These are phyloP conservation scores for Microcebus jonahi DNA, from an alignment of 2,113 vertebrate genomes.

Conservation along the genomic window DNA sequence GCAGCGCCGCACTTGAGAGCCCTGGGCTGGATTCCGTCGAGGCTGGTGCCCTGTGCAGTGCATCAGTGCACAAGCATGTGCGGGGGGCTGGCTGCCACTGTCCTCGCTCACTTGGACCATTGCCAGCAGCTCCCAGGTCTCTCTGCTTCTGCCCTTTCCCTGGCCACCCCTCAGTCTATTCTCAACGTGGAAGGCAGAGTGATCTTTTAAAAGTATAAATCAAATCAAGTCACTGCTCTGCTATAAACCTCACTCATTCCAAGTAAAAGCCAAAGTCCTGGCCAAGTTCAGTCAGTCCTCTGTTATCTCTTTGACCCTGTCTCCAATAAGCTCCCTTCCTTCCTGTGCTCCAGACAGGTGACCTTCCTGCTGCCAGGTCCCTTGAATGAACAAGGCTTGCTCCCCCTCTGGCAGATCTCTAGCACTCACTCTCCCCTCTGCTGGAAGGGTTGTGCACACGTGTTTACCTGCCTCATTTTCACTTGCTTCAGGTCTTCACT, in stretches of 20 bases:
- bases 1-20: neutral
- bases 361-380: neutral
- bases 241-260: neutral
- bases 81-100: neutral
- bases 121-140: neutral
- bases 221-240: neutral
- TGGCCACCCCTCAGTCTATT: neutral
- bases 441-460: neutral
- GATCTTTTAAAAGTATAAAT: neutral
- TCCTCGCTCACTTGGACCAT: neutral
- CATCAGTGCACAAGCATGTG: rapidly evolving
- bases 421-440: neutral
- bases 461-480: neutral
- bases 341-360: neutral
- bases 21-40: neutral
- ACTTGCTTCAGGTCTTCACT: neutral
- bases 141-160: neutral
- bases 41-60: no score
- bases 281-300: no score
- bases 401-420: neutral
- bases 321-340: neutral
- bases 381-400: rapidly evolving
- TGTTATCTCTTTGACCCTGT: neutral
- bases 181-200: neutral
- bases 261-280: neutral